Evolutionary conservation across 53 echinoderm and acorn worm genomes (phyloP), one percentile per base, ranked within the genome.

Genomic region (Actinopyga echinites): DNA sequence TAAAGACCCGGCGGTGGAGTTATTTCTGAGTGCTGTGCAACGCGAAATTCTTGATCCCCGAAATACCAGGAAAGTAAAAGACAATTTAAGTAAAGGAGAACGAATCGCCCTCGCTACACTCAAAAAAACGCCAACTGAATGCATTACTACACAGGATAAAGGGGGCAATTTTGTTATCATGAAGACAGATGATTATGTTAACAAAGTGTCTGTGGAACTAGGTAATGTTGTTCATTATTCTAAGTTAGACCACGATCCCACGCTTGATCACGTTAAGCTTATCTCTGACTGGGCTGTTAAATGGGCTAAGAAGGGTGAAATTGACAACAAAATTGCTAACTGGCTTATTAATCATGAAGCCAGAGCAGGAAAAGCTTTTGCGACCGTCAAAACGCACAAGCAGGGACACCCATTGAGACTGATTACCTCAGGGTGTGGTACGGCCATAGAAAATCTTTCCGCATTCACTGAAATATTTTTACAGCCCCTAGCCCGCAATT

Each of bases 81-180:
- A 64, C 29, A 37, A 37, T 37, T 37, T 37, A 37, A 5, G 4
- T 37, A 37, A 37, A 37, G 37, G 7, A 37, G 37, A 64, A 64
- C 64, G 64, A 5, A 64, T 28, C 4, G 64, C 64, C 31, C 25
- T 64, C 12, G 29, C 5, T 0, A 32, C n/a, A 5, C 64, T 64
- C 12, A 64, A 64, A 10, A 25, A 22, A 5, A 25, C 64, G 4
- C 5, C 64, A 13, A 60, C 61, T 17, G 61, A 60, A 21, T 60
- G 61, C n/a, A 60, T 60, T 28, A 60, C 61, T 21, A 60, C 64
- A 5, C 64, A 64, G 10, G 64, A 64, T 64, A 64, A 64, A 28
- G 64, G 64, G 12, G 30, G 64, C 3, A 37, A 37, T 5, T 37
- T 37, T 7, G 37, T 37, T 37, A 3, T 37, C 37, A 37, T 37